Percentiles rank a stretch among this genome's conserved stretches.
These are phyloP conservation scores for Melipona beecheii DNA, from an alignment of 2,888 invertebrate species.

Conservation along the genomic window DNA sequence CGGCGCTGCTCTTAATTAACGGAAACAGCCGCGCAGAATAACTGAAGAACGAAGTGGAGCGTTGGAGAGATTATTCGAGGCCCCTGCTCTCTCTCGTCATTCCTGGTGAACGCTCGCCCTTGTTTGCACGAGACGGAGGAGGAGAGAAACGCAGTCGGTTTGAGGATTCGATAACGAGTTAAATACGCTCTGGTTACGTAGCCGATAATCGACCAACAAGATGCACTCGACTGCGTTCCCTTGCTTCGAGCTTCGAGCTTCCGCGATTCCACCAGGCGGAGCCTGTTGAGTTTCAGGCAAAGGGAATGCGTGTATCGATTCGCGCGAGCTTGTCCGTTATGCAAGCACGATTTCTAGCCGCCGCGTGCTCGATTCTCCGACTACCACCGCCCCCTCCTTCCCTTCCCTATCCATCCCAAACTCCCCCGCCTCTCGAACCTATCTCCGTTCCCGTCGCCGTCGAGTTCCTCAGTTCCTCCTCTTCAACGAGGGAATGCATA, in stretches of 20 bases:
- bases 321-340: constrained; percentile 49
- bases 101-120: constrained; percentile 27
- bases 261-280: constrained; percentile 23
- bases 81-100: constrained; percentile 16
- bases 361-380: constrained; percentile 52
- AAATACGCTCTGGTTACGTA: constrained; percentile 46
- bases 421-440: too few species aligned
- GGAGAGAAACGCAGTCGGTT: constrained; percentile 4
- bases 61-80: constrained; percentile 33
- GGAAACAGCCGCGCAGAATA: constrained; percentile 45
- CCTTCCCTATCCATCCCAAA: background rate
- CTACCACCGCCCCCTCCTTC: constrained; percentile 25
- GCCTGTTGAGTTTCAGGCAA: constrained; percentile 35
- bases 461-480: constrained; percentile 58
- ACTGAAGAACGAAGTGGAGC: constrained; percentile 40
- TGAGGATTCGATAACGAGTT: constrained; percentile 57
- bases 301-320: constrained; percentile 59
- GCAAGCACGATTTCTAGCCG: constrained; percentile 63
- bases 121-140: constrained; percentile 28
- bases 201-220: constrained; percentile 60
- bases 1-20: constrained; percentile 38
- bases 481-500: constrained; percentile 74
- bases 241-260: constrained; percentile 19
- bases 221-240: constrained; percentile 54
- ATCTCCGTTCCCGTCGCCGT: constrained; percentile 46